Conservation (phyloP, 2,113 vertebrate genomes). For the Gnathochromis pfefferi region DNA sequence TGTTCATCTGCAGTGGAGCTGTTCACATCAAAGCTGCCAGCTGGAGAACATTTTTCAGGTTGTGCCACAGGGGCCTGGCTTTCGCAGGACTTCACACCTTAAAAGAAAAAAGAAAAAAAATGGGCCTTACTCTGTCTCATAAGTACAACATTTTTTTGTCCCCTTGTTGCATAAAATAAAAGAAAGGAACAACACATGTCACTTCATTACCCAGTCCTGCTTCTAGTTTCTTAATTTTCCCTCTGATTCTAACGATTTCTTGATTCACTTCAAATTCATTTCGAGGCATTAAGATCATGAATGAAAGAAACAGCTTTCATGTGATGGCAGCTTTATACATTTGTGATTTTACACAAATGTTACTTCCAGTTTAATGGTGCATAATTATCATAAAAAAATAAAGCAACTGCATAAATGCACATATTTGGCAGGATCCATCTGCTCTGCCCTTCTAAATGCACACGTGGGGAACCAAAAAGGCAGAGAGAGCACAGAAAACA, state of each 20-base stretch:
- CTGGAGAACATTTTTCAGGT: neutral
- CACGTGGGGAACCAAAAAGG: neutral
- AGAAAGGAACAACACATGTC: neutral
- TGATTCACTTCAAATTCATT: neutral
- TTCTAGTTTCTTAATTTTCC: neutral
- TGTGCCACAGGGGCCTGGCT: rapidly evolving
- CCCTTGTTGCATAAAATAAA: neutral
- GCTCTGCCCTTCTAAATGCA: neutral
- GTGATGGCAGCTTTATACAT: neutral
- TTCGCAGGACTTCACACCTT: neutral
- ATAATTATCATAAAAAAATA: neutral
- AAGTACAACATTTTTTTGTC: neutral
- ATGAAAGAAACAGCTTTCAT: neutral
- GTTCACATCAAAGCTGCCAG: conserved; percentile 72
- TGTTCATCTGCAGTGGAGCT: conserved; percentile 67
- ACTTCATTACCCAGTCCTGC: neutral
- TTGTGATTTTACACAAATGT: neutral
- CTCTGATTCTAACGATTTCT: neutral
- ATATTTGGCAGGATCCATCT: neutral
- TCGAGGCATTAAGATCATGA: neutral
- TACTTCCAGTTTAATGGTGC: neutral
- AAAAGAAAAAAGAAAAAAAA: neutral
- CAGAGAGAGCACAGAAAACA: neutral
- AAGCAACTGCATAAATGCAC: neutral
- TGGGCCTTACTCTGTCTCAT: neutral